phyloP scores from a whole-genome alignment of 2,113 vertebrate genomes.

The Apeltes quadracus region DNA sequence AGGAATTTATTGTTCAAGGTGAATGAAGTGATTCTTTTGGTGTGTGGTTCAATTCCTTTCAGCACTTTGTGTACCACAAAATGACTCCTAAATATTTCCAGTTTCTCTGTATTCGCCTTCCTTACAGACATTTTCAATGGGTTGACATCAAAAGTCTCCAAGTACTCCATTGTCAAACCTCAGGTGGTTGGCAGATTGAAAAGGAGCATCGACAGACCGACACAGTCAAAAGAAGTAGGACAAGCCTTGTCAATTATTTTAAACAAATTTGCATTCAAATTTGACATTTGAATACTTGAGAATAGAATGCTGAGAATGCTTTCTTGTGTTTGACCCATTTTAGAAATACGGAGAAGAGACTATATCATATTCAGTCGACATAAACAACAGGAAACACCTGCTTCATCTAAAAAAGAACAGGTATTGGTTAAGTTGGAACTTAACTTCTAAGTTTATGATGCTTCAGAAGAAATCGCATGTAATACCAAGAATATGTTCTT shows the following conservation, averaged over 20 bases:
- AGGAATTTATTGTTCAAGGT: too few relatives aligned
- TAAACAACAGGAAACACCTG: constrained; percentile 64
- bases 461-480: neutral
- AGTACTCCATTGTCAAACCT: constrained; percentile 74
- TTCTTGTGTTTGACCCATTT: neutral
- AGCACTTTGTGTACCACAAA: neutral
- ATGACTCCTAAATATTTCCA: neutral
- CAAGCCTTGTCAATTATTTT: neutral
- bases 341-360: constrained; percentile 53
- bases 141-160: constrained; percentile 39
- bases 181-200: constrained; percentile 55
- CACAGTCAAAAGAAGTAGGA: constrained; percentile 46
- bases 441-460: neutral
- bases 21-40: too few relatives aligned
- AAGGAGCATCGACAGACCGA: constrained; percentile 42
- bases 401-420: constrained; percentile 76
- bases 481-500: neutral
- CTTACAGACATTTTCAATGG: constrained; percentile 48
- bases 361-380: constrained; percentile 67
- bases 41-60: neutral
- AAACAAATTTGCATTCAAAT: neutral
- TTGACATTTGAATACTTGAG: too few relatives aligned
- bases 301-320: accelerated
- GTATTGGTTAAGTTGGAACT: constrained; percentile 39
- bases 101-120: neutral